Conservation (phyloP, 1,140 invertebrate genomes). For the Zeugodacus cucurbitae region DNA sequence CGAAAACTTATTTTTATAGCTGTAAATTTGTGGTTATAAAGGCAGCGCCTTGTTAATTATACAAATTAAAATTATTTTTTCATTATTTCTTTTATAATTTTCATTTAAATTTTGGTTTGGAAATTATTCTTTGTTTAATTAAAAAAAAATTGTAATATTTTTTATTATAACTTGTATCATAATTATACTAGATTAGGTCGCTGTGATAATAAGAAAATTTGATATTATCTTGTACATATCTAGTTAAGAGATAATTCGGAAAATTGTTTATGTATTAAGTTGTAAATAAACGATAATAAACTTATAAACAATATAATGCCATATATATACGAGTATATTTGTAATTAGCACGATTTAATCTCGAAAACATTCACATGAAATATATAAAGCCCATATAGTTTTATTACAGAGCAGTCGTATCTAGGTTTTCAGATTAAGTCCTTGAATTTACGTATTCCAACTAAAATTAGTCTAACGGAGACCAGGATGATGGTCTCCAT, state of each 20-base stretch:
- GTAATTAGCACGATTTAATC: no score
- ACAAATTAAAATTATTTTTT: no score
- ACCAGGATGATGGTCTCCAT: no score
- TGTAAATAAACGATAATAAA: background rate
- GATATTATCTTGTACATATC: background rate
- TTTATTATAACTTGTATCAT: no score
- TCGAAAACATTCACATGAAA: no score
- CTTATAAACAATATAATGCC: background rate
- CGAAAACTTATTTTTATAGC: no score
- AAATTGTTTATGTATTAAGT: background rate
- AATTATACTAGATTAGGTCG: background rate
- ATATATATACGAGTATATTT: no score
- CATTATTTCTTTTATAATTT: background rate
- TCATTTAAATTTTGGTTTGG: background rate
- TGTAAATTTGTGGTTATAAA: background rate
- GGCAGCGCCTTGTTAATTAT: background rate
- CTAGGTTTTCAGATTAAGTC: no score
- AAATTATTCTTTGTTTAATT: background rate
- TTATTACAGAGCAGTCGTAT: no score
- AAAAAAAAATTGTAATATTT: background rate
- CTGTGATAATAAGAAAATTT: constrained; percentile 20
- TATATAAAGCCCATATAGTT: no score
- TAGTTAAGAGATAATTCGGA: background rate
- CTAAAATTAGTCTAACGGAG: no score
- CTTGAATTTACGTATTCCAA: no score